Conservation (phyloP, 2,797 vertebrate species). For the Presbytis comata region DNA sequence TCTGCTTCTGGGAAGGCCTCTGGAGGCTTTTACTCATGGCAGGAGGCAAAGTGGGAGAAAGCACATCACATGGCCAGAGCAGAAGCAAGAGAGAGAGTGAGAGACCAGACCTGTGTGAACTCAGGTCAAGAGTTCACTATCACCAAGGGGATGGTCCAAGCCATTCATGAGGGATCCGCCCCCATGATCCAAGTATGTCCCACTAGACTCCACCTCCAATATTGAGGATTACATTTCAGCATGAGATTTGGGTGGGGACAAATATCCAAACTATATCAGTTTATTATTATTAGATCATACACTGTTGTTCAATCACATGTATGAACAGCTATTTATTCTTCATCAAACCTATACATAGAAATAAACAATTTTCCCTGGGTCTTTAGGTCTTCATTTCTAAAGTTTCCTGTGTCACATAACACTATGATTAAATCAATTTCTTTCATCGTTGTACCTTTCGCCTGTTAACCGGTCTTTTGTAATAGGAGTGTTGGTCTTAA, state of each 20-base stretch:
- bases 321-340: neutral
- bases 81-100: neutral
- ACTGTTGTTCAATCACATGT: neutral
- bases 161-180: neutral
- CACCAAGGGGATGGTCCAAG: neutral
- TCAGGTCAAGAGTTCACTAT: neutral
- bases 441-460: neutral
- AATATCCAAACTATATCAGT: neutral
- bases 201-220: neutral
- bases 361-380: rapidly evolving
- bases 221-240: neutral
- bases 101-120: neutral
- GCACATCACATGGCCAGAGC: neutral
- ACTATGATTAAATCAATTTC: neutral
- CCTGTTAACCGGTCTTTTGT: neutral
- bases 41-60: neutral
- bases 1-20: neutral
- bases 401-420: neutral
- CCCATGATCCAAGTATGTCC: neutral
- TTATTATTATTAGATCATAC: neutral
- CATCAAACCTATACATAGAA: neutral
- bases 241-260: neutral
- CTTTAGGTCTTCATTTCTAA: neutral
- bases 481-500: neutral
- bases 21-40: neutral